Evolutionary conservation across 2,797 vertebrate species (phyloP).

Genomic region (Alcedo quadribrachys): DNA sequence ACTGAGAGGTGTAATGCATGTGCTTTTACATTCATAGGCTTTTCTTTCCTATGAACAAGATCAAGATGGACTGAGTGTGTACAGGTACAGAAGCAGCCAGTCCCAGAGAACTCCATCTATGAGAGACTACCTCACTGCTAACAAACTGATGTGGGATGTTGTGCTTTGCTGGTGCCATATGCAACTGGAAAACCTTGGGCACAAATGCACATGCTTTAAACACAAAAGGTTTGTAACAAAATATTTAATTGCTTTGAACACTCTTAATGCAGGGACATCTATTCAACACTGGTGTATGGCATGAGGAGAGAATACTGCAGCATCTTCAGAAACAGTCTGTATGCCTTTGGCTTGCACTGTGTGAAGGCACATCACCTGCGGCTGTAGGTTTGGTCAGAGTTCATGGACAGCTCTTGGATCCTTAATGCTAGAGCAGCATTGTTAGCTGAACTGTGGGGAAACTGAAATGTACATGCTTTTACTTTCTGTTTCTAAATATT

Average conservation of each 20-base stretch:
- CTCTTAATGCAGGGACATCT: not conserved
- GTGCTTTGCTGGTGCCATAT: not conserved
- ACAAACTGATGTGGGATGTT: rapidly evolving
- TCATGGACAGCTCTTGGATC: not conserved
- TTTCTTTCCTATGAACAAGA: not conserved
- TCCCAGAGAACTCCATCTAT: not conserved
- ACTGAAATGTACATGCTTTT: not conserved
- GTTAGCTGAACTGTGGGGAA: not conserved
- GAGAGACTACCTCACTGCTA: not conserved
- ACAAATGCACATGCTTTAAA: not conserved
- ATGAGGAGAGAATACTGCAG: not conserved
- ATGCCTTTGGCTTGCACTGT: not conserved
- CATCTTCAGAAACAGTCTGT: not conserved
- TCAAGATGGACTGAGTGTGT: not conserved
- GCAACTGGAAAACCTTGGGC: not conserved
- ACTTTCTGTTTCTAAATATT: not conserved
- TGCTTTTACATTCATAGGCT: not conserved
- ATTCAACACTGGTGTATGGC: not conserved
- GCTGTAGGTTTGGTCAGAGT: not conserved
- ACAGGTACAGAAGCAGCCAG: not conserved
- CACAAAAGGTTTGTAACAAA: not conserved
- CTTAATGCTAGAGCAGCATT: not conserved
- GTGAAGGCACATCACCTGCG: not conserved
- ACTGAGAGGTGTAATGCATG: not conserved
- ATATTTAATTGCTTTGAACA: not conserved